Conservation (phyloP, 2,113 vertebrate species). For the Anguilla japonica region DNA sequence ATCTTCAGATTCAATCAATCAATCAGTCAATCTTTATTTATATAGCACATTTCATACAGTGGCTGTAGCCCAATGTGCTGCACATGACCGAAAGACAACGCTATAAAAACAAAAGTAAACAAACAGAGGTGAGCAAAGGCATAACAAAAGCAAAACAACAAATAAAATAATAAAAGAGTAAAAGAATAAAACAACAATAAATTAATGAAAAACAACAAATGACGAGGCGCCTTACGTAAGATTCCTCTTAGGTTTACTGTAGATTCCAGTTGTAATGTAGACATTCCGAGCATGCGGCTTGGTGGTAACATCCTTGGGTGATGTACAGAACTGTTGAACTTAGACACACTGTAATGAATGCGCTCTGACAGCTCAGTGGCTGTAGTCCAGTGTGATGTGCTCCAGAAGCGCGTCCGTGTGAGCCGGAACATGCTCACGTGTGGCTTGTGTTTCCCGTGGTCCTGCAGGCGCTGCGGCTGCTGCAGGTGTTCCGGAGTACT, state of each 20-base stretch:
- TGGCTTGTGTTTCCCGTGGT: neutral
- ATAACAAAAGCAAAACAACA: too few species aligned
- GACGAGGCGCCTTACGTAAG: too few species aligned
- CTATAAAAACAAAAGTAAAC: too few species aligned
- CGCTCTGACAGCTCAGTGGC: neutral
- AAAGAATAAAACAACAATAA: too few species aligned
- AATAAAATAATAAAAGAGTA: too few species aligned
- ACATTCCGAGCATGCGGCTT: neutral
- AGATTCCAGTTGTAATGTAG: neutral
- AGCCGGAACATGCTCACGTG: too few species aligned
- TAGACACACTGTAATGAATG: neutral
- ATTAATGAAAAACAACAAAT: too few species aligned
- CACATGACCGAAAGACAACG: too few species aligned
- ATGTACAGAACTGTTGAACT: neutral
- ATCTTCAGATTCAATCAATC: neutral
- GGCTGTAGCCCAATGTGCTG: too few species aligned
- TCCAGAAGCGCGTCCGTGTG: neutral
- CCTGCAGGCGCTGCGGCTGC: neutral
- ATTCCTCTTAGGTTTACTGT: neutral
- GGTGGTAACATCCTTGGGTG: neutral
- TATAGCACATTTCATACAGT: too few species aligned
- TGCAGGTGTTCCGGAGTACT: conserved; percentile 49
- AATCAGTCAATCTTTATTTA: too few species aligned
- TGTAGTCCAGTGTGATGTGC: neutral
- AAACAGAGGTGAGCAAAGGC: too few species aligned